Conservation (phyloP, 2,113 vertebrate species). For the Daphoenositta chrysoptera region DNA sequence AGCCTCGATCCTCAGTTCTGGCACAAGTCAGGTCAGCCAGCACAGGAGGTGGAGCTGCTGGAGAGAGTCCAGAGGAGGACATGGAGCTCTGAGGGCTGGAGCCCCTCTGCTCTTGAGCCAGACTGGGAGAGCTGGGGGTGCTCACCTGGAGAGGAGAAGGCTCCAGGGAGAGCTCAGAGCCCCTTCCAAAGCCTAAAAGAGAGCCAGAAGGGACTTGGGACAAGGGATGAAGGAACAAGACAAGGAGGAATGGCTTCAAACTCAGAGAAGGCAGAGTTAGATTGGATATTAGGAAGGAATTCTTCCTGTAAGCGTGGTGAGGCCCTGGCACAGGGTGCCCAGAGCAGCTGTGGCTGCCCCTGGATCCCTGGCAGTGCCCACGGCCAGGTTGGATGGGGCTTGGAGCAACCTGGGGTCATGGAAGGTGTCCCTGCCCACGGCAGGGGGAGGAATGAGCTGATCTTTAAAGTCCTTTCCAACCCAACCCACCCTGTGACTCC, state of each 20-base stretch:
- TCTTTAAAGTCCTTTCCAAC: neutral
- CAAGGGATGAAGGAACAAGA: accelerated
- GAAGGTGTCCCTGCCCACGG: neutral
- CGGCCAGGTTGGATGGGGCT: accelerated
- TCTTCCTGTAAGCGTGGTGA: accelerated
- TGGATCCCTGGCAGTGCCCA: accelerated
- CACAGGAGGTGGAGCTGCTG: neutral
- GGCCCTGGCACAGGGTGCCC: neutral
- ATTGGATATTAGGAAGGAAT: neutral
- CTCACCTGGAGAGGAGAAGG: neutral
- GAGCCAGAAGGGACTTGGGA: neutral
- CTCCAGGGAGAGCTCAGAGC: neutral
- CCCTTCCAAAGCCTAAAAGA: accelerated
- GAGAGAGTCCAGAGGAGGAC: neutral
- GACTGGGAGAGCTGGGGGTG: neutral
- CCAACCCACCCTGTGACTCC: neutral
- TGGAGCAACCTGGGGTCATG: accelerated
- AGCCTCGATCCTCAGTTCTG: accelerated
- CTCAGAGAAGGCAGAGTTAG: neutral
- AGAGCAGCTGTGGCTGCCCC: neutral
- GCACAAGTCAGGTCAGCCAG: neutral
- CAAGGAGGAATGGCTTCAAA: neutral
- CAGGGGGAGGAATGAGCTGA: neutral
- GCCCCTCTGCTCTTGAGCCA: neutral
- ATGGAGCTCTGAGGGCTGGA: too few species aligned